A percentile compares a stretch with the other conserved stretches of the same genome.
phyloP scores from a whole-genome alignment of 2,888 invertebrate species.

The Mimachlamys varia region DNA sequence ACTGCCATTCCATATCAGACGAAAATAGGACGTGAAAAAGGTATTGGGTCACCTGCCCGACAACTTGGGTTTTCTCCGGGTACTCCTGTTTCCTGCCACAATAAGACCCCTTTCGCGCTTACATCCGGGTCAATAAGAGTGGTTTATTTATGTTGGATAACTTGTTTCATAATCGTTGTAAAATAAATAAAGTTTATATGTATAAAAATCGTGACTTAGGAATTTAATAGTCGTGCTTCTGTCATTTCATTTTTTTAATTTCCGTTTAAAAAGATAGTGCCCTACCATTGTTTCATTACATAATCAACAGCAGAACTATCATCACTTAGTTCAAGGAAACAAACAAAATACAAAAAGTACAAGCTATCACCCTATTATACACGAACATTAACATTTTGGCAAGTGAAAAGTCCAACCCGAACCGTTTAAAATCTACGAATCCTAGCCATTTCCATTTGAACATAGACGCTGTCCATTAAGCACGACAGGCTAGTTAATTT shows the following conservation, averaged over 20 bases:
- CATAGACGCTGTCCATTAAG: conserved; percentile 19
- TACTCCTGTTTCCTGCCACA: no score
- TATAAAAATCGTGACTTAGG: background rate
- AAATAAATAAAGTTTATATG: no score
- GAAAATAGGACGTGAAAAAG: no score
- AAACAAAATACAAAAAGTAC: background rate
- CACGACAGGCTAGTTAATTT: conserved; percentile 19
- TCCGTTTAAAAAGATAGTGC: background rate
- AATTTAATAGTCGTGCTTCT: background rate
- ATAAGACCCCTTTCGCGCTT: no score
- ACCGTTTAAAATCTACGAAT: background rate
- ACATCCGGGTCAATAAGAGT: no score
- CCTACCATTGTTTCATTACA: background rate
- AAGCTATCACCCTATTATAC: background rate
- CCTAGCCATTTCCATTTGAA: background rate
- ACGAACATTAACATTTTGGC: background rate
- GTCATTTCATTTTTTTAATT: background rate
- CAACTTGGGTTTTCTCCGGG: no score
- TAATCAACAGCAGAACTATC: background rate
- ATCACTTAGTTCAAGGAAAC: no score
- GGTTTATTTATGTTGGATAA: no score
- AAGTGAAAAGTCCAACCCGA: background rate
- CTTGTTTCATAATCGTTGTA: no score
- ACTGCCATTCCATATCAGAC: no score
- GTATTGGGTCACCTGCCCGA: no score